Evolutionary conservation across 2,113 vertebrate species (phyloP).

Genomic region (Rhynchopsitta pachyrhyncha): DNA sequence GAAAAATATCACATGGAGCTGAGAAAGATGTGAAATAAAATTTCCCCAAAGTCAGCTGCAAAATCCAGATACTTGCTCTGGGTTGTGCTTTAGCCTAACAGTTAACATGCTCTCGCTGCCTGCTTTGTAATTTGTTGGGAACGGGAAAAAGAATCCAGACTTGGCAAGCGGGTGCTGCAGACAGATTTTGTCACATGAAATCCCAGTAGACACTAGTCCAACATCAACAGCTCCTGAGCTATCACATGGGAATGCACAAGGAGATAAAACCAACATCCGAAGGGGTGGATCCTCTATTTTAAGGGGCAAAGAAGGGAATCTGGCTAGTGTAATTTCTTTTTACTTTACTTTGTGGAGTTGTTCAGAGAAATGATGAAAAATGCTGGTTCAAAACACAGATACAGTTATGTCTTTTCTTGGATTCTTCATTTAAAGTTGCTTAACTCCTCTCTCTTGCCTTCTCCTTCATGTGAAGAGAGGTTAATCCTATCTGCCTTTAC

Average conservation of each 20-base stretch:
- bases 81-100: background rate
- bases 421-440: background rate
- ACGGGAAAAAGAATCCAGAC: conserved; percentile 35
- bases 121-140: background rate
- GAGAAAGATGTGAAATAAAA: background rate
- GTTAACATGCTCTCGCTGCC: background rate
- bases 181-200: conserved; percentile 61
- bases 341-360: background rate
- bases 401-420: background rate
- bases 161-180: conserved; percentile 54
- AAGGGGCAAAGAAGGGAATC: conserved; percentile 7
- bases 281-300: conserved; percentile 26
- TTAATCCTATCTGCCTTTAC: conserved; percentile 42
- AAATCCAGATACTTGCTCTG: background rate
- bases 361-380: conserved; percentile 10
- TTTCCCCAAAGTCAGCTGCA: background rate
- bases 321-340: background rate
- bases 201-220: conserved; percentile 44
- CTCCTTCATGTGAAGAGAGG: background rate
- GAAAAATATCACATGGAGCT: background rate
- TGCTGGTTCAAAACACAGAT: background rate
- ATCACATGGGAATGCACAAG: conserved; percentile 50
- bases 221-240: conserved; percentile 60
- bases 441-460: background rate
- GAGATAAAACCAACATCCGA: conserved; percentile 44